These are phyloP conservation scores for Haemorhous mexicanus DNA, from an alignment of 2,113 vertebrate species.

Conservation along the genomic window DNA sequence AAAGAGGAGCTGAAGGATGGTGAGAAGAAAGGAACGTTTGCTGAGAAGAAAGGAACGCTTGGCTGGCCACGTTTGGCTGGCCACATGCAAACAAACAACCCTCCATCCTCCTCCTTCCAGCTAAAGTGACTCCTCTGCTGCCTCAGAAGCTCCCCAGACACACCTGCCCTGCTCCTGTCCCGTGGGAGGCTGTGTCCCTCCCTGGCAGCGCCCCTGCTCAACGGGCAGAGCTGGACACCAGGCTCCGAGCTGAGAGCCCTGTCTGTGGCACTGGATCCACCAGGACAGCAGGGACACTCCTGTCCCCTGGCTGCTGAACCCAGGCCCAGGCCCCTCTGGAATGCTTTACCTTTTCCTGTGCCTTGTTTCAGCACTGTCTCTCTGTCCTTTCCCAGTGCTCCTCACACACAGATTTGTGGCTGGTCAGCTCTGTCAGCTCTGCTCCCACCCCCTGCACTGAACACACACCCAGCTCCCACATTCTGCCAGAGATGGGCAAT, in stretches of 20 bases:
- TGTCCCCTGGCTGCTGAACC: accelerated
- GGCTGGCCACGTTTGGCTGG: not conserved
- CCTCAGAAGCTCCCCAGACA: not conserved
- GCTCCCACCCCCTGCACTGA: not conserved
- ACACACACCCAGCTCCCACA: not conserved
- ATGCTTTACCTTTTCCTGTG: accelerated
- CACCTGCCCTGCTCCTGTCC: not conserved
- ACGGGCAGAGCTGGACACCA: not conserved
- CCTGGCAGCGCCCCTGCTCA: not conserved
- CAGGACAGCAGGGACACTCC: not conserved
- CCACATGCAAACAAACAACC: not conserved
- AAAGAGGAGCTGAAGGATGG: slow-evolving; percentile 5
- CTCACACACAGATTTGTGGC: accelerated
- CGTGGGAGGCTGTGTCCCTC: accelerated
- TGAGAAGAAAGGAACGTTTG: slow-evolving; percentile 18
- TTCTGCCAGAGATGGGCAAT: not conserved
- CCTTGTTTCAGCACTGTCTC: not conserved
- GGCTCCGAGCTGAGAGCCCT: accelerated
- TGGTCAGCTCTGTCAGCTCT: not conserved
- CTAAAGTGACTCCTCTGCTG: not conserved
- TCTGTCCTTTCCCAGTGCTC: not conserved
- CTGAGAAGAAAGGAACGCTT: not conserved
- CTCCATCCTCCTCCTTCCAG: not conserved
- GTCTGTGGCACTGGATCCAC: not conserved
- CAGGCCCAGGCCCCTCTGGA: not conserved